Percentiles rank a stretch among this genome's conserved stretches.
Conservation (phyloP, 2,797 vertebrate species). For the Cyprinella venusta region DNA sequence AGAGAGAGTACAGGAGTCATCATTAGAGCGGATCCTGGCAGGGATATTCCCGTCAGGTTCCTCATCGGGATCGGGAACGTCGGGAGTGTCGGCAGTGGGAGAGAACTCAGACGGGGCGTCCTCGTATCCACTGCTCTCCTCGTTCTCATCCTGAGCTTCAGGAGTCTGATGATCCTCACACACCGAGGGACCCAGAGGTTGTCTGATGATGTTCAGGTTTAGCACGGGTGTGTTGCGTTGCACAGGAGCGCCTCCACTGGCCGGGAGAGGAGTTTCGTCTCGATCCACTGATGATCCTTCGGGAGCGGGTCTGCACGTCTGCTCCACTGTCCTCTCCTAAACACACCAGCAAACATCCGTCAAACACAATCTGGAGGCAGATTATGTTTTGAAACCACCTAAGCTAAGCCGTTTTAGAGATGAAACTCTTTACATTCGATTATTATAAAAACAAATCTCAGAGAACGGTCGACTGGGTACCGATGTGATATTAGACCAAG, state of each 20-base stretch:
- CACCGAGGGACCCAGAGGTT: neutral
- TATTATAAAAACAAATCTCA: too few species aligned
- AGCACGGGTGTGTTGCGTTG: slow-evolving; percentile 3
- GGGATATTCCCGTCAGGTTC: neutral
- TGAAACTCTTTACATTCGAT: too few species aligned
- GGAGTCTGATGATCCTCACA: too few species aligned
- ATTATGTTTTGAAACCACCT: too few species aligned
- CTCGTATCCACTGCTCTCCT: slow-evolving; percentile 60
- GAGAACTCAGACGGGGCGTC: slow-evolving; percentile 56
- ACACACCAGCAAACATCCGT: neutral
- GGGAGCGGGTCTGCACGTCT: too few species aligned
- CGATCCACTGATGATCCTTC: slow-evolving; percentile 38
- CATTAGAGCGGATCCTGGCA: slow-evolving; percentile 30
- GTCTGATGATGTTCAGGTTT: neutral
- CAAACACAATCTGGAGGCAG: neutral
- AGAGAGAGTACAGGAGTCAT: slow-evolving; percentile 71
- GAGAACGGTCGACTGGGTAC: too few species aligned
- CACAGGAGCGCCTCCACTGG: slow-evolving; percentile 42
- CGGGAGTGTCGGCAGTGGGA: slow-evolving; percentile 44
- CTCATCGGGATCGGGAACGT: neutral
- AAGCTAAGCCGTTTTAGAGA: too few species aligned
- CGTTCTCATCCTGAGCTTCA: slow-evolving; percentile 42
- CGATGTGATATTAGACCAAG: too few species aligned
- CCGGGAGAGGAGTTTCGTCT: neutral
- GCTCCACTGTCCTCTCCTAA: slow-evolving; percentile 62